Conservation (phyloP, 2,888 invertebrate species). For the Troilus luridus region DNA sequence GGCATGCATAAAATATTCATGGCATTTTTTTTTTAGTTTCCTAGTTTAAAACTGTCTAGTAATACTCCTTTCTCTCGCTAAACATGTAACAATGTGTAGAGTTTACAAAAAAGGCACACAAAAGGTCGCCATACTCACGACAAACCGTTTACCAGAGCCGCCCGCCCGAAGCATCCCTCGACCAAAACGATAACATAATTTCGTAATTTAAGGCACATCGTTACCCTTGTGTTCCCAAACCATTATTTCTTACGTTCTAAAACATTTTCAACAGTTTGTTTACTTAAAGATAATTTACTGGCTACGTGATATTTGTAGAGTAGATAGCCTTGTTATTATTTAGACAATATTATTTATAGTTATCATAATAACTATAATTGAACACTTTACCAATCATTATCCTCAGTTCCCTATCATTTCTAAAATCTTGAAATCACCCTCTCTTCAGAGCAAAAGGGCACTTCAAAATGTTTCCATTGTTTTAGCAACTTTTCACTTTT, state of each 20-base stretch:
- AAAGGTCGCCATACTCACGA: conserved; percentile 21
- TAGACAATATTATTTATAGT: too few species aligned
- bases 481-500: neutral
- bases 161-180: neutral
- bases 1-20: too few species aligned
- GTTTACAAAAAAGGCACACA: neutral
- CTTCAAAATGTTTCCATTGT: neutral
- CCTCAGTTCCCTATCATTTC: neutral
- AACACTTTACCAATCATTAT: neutral
- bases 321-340: neutral
- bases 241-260: neutral
- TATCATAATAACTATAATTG: conserved; percentile 5
- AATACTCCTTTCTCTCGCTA: neutral
- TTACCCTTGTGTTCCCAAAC: neutral
- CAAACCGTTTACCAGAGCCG: neutral
- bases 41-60: neutral
- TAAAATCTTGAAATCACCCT: neutral
- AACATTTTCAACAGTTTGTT: neutral
- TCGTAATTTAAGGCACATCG: neutral
- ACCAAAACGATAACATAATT: neutral
- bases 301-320: neutral
- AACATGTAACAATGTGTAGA: neutral
- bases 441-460: neutral
- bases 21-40: neutral
- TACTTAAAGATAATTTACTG: neutral